Base-by-base conservation (phyloP, 53 echinoderm and acorn worm genomes). In the Mesocentrotus franciscanus region DNA sequence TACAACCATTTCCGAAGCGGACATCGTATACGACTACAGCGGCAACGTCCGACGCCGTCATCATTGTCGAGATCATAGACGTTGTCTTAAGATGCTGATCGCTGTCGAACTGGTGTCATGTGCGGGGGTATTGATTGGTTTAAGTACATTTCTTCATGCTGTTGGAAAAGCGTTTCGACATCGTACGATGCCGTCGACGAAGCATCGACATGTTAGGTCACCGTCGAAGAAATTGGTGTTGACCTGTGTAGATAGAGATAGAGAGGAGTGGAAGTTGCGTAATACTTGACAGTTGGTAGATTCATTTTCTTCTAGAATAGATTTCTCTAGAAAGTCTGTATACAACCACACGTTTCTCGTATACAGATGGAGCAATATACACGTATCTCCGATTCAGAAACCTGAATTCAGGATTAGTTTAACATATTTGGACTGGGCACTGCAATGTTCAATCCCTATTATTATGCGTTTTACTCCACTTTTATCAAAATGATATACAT, bases 141-240 rank as follows among this genome's bases (percentile, higher is more conserved):
- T 32, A 30, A 74, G 74, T 10, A 12, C 39, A 36, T 39, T 42
- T 81, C 60, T 35, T 94, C 94, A 94, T 32, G 20, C 94, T 24
- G 94, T 62, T 22, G 64, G 94, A 29, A 94, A 94, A 18, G 93
- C 64, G 26, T 94, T 94, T 79, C 94, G 94, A 66, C 94, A 94
- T 83, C 94, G 94, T 36, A 94, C 94, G 83, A 94, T 20, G 0
- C 94, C 94, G 64, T 94, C 94, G 18, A 66, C 94, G 94, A 94
- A 94, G 33, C 94, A 94, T 1, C 94, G 94, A 83, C 94, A 94
- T 14, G 94, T 83, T 22, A 94, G 39, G 39, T 94, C 84, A 36
- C 84, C 94, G 62, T 83, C 94, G 20, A 94, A 61, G 79, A 94
- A 83, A 61, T 39, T 83, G 3, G 94, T 94, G 62, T 94, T 94